Evolutionary conservation across 2,888 invertebrate genomes (phyloP).

Genomic region (Cataglyphis livida): DNA sequence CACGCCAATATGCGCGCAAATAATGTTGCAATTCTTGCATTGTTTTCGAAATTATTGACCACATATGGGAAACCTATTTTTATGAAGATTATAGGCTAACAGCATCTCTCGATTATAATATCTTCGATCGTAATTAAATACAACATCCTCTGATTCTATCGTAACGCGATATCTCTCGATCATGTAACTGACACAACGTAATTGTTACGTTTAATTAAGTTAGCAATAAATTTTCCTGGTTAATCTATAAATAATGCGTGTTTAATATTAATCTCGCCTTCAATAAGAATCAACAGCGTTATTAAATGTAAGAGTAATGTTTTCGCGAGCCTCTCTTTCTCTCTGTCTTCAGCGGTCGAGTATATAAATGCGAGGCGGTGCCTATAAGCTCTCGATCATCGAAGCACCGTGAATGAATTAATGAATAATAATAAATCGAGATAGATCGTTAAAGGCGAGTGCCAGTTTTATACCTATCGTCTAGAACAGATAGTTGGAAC

Average conservation of each 20-base stretch:
- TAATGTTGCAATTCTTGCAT: not conserved
- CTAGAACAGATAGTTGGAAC: conserved; percentile 32
- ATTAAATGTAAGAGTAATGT: conserved; percentile 41
- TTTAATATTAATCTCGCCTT: conserved; percentile 42
- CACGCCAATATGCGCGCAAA: not conserved
- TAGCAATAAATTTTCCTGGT: conserved; percentile 6
- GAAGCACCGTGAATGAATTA: conserved; percentile 42
- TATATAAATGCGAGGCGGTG: not conserved
- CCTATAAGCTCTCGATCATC: not conserved
- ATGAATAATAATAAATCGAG: conserved; percentile 26
- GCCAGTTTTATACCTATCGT: conserved; percentile 12
- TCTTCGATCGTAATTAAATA: not conserved
- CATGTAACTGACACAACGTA: not conserved
- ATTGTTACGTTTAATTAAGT: conserved; percentile 23
- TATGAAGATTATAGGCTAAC: not conserved
- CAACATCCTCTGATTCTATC: not conserved
- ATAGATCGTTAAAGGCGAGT: conserved; percentile 48
- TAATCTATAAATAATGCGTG: conserved; percentile 18
- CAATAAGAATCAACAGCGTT: conserved; percentile 26
- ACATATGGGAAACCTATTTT: not conserved
- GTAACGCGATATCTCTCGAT: not conserved
- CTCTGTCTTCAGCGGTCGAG: not conserved
- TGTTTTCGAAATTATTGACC: not conserved
- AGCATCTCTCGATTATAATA: not conserved
- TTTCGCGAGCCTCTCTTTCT: not conserved